Evolutionary conservation across 23 tunicate genomes (phyloP), one percentile per base, ranked within the genome.

Genomic region (Trididemnum miniatum): DNA sequence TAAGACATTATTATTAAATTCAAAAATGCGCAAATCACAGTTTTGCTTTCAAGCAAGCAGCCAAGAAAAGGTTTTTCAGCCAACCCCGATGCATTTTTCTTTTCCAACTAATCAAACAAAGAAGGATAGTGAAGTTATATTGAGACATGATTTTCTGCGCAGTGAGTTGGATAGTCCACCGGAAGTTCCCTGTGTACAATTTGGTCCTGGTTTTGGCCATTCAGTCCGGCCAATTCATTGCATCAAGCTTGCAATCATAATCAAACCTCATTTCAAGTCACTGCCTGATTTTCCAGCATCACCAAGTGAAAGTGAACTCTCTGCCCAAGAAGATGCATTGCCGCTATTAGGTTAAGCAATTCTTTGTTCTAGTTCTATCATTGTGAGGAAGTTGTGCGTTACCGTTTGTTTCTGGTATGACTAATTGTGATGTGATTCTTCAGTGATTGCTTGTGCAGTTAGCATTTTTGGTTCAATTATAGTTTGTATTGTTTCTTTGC

Each of bases 121-220:
- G 51, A 78, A 80, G 24, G 76, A 71, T 34, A 75, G 32, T 7
- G 82, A 84, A 20, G 72, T 40, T 3, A 59, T 30, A 20, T 71
- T 71, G 29, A 82, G 30, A 35, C 81, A 88, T 35, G 35, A 84
- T 27, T 85, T 93, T 75, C 2, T 63, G 1, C 69, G 82, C 20
- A 83, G 80, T 35, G 84, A 82, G 23, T 77, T 88, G 3, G 90
- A 85, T 31, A 78, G 81, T 39, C 98, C 98, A 3, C 82, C 98
- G 5, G 98, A 93, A 71, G 86, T 88, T 29, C 98, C 98, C 12
- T 93, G 93, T 71, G 86, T 92, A 35, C 36, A 80, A 39, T 93
- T 93, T 80, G 86, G 86, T 23, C 85, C 84, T 1, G 59, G 76
- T 25, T 93, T 88, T 71, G 83, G 83, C 63, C 80, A 80, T 44